phyloP scores from a whole-genome alignment of 2,113 vertebrate species.

The Pantherophis guttatus region DNA sequence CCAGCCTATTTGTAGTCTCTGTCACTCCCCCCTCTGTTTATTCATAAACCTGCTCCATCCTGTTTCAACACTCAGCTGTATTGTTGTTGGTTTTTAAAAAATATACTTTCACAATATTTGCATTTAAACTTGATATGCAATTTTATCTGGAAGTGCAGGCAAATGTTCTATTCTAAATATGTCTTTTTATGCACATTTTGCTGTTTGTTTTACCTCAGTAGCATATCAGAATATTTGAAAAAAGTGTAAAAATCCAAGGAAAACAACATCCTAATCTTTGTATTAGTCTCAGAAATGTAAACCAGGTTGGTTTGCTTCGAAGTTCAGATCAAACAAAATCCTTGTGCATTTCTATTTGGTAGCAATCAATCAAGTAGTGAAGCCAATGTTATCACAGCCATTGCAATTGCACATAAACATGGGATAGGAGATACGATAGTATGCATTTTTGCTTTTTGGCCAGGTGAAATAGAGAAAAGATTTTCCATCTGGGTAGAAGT shows the following conservation, averaged over 20 bases:
- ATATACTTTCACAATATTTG: neutral
- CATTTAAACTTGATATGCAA: neutral
- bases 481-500: neutral
- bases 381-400: neutral
- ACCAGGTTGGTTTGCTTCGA: neutral
- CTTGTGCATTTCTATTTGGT: neutral
- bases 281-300: neutral
- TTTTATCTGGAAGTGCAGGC: neutral
- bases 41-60: neutral
- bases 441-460: neutral
- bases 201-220: neutral
- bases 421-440: neutral
- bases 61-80: neutral
- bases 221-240: neutral
- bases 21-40: neutral
- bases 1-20: neutral
- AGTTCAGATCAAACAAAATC: neutral
- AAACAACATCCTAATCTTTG: neutral
- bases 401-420: neutral
- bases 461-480: neutral
- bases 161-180: neutral
- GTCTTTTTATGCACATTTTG: neutral
- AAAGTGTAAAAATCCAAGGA: neutral
- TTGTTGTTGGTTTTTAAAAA: neutral
- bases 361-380: neutral